Evolutionary conservation across 2,888 invertebrate genomes (phyloP).

Genomic region (Alcis repandata): DNA sequence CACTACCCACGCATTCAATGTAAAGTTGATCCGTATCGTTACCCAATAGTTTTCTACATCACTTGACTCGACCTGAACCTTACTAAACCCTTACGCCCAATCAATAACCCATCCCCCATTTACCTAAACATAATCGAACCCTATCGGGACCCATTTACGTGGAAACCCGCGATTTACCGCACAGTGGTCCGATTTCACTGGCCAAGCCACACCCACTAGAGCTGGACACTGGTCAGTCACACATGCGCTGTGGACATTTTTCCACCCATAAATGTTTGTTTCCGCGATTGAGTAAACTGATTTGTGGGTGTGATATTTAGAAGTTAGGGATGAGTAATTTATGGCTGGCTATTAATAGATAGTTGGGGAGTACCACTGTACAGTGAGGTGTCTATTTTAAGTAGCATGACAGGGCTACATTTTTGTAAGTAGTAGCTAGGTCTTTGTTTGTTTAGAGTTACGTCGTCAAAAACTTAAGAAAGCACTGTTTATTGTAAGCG

Average conservation of each 20-base stretch:
- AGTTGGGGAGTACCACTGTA: slow-evolving; percentile 14
- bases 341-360: slow-evolving; percentile 25
- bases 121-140: slow-evolving; percentile 66
- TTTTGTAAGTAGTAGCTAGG: too few relatives aligned
- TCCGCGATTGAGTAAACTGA: slow-evolving; percentile 47
- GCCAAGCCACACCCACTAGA: slow-evolving; percentile 74
- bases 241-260: slow-evolving; percentile 76
- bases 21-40: slow-evolving; percentile 31
- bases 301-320: slow-evolving; percentile 37
- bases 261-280: slow-evolving; percentile 65
- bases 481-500: too few relatives aligned
- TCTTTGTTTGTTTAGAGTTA: neutral
- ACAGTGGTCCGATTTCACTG: slow-evolving; percentile 57
- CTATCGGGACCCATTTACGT: slow-evolving; percentile 64
- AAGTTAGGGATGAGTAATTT: slow-evolving; percentile 29
- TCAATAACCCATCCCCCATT: slow-evolving; percentile 47
- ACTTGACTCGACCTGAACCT: slow-evolving; percentile 42
- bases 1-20: neutral
- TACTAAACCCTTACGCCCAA: slow-evolving; percentile 46
- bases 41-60: slow-evolving; percentile 43
- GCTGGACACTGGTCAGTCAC: slow-evolving; percentile 82
- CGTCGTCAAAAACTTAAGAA: neutral
- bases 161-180: slow-evolving; percentile 55
- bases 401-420: neutral
- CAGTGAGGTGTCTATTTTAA: slow-evolving; percentile 4